These are phyloP conservation scores for Calidris pygmaea DNA, from an alignment of 2,113 vertebrate species.

Conservation along the genomic window DNA sequence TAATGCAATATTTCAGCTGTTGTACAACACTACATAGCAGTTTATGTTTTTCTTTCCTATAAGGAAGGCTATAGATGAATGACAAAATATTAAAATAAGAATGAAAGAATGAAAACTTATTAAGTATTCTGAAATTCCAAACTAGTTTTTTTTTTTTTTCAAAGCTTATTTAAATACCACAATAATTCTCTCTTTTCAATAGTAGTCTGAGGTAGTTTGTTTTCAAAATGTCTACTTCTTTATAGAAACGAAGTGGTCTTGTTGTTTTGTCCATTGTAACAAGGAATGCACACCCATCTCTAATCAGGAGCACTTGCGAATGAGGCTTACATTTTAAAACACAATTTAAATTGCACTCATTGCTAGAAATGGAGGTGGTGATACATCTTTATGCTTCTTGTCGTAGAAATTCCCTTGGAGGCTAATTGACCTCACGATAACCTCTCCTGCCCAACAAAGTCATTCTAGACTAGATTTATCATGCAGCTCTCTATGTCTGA, in stretches of 20 bases:
- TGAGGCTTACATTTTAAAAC: neutral
- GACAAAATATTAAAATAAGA: neutral
- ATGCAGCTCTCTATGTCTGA: neutral
- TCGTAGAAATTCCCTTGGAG: conserved; percentile 15
- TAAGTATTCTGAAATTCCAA: neutral
- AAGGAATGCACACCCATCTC: neutral
- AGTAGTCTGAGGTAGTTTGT: neutral
- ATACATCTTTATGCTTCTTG: neutral
- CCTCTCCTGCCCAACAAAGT: conserved; percentile 12
- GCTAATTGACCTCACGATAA: neutral
- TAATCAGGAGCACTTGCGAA: neutral
- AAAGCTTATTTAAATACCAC: neutral
- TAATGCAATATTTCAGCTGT: neutral
- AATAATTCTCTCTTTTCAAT: neutral
- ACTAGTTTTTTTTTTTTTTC: neutral
- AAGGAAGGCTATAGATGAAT: neutral
- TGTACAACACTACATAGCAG: neutral
- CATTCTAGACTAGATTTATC: conserved; percentile 22
- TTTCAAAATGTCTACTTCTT: neutral
- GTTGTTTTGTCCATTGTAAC: neutral
- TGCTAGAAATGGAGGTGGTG: neutral
- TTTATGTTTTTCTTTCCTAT: neutral
- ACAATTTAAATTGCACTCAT: neutral
- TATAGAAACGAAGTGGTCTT: neutral
- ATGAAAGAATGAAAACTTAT: neutral